Base-by-base conservation (phyloP, 2,888 invertebrate species). In the Aethes cnicana region DNA sequence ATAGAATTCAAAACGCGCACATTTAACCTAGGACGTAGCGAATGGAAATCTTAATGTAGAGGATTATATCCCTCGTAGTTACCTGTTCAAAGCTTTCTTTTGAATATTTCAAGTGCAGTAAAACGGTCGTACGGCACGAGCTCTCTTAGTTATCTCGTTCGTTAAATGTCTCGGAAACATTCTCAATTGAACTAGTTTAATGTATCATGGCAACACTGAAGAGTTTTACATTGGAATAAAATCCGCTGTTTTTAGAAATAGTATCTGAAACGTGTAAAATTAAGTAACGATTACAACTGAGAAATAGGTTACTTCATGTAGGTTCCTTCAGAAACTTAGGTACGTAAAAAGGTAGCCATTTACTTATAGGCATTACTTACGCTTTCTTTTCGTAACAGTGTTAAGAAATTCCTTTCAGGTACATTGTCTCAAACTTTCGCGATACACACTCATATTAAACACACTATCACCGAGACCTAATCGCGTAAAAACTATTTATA, bases 111-210 rank as follows among this genome's bases (percentile, higher is more conserved):
- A 52, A 25, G 37, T 52, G 52, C 44, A 52, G 52, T 46, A 46
- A 49, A 52, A 32, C 52, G 52, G 44, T 39, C 52, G 46, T 44
- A 52, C 37, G 41, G 41, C 17, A 20, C 18, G 18, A 36, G 25
- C 43, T 43, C 46, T 46, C 52, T 46, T 52, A 46, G 52, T 52
- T 52, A 52, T 52, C 52, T 52, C 46, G 32, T 46, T 52, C 52
- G 52, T 52, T 52, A 46, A 52, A 52, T 52, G 52, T 52, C 52
- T 52, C 46, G 46, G 52, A 52, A 52, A 52, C 52, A 46, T 52
- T 52, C 46, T 30, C 39, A 52, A 52, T 52, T 52, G 46, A 52
- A 52, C 52, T 46, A 17, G 39, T 46, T 9, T 50, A 43, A 52
- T 46, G 44, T 46, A 46, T 52, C 46, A 44, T 30, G 32, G 28